Percentiles rank a stretch among this genome's conserved stretches.
phyloP scores from a whole-genome alignment of 1,140 invertebrate species.

The Drosophila tropicalis region DNA sequence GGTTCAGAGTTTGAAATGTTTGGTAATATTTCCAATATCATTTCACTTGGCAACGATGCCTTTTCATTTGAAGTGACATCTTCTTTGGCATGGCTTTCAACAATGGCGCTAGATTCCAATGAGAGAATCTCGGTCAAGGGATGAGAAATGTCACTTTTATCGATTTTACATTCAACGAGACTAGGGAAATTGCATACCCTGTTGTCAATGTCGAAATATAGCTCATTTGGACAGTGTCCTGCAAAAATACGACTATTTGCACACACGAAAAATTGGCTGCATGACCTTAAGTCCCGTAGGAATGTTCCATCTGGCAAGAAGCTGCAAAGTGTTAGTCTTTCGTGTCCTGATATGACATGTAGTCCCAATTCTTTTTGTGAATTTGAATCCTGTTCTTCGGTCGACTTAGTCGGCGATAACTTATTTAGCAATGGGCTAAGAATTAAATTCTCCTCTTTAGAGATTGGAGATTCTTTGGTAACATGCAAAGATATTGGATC shows the following conservation, averaged over 20 bases:
- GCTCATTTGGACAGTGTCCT: constrained; percentile 22
- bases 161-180: constrained; percentile 21
- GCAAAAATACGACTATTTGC: constrained; percentile 24
- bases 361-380: not conserved
- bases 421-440: not conserved
- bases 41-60: not conserved
- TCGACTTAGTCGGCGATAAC: not conserved
- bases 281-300: constrained; percentile 28
- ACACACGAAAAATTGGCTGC: constrained; percentile 42
- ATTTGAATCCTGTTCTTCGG: not conserved
- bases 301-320: constrained; percentile 37
- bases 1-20: not conserved
- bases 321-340: constrained; percentile 4
- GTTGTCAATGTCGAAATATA: constrained; percentile 33
- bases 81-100: not conserved
- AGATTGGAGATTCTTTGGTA: not conserved
- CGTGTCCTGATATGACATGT: no score
- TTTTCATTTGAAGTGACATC: not conserved
- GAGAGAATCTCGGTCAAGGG: not conserved
- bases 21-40: not conserved
- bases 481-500: not conserved
- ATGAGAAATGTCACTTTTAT: not conserved
- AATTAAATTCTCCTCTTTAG: not conserved
- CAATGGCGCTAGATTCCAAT: not conserved
- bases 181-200: constrained; percentile 37